Evolutionary conservation across 2,113 vertebrate genomes (phyloP).

Genomic region (Empidonax traillii): DNA sequence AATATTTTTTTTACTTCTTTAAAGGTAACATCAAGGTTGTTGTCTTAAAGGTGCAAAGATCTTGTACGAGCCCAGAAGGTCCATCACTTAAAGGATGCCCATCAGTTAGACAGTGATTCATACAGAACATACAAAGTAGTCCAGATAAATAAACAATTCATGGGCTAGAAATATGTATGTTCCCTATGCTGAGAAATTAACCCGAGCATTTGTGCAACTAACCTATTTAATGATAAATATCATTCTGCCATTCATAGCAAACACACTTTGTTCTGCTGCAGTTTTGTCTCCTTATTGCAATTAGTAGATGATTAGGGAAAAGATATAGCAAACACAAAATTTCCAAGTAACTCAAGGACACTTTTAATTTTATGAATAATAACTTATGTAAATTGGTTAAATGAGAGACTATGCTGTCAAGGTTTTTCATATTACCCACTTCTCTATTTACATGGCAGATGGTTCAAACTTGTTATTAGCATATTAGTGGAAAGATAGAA

Average conservation of each 20-base stretch:
- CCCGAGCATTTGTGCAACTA: background rate
- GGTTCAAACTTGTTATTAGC: constrained; percentile 39
- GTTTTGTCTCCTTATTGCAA: background rate
- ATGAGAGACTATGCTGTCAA: constrained; percentile 9
- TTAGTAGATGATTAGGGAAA: background rate
- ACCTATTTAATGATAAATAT: background rate
- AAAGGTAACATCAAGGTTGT: background rate
- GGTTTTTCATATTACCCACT: background rate
- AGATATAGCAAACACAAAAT: background rate
- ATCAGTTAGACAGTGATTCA: background rate
- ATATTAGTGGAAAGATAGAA: constrained; percentile 4
- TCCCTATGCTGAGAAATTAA: background rate
- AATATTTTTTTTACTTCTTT: background rate
- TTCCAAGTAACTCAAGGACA: background rate
- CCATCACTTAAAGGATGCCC: background rate
- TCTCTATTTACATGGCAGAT: constrained; percentile 44
- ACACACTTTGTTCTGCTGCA: background rate
- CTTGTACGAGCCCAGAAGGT: background rate
- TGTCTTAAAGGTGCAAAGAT: background rate
- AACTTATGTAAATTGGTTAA: constrained; percentile 32
- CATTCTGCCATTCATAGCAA: background rate
- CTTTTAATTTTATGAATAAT: constrained; percentile 14
- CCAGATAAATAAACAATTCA: background rate
- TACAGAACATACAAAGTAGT: background rate
- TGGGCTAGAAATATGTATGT: background rate